These are phyloP conservation scores for Agrotis puta DNA, from an alignment of 2,888 invertebrate species.

Conservation along the genomic window DNA sequence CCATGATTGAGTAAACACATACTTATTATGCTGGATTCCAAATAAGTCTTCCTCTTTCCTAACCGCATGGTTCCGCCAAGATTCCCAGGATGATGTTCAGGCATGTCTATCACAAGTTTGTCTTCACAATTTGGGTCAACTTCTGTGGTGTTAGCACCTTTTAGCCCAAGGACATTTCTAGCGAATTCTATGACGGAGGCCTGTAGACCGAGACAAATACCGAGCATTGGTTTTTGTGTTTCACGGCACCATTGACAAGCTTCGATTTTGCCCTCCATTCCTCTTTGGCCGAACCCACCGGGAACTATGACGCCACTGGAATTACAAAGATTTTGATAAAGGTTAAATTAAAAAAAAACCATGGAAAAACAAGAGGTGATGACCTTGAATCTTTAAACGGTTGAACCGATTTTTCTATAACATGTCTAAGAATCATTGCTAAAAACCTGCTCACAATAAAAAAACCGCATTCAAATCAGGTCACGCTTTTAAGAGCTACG, in stretches of 20 bases:
- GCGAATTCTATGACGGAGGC: constrained; percentile 99
- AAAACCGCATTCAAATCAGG: no score
- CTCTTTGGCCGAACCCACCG: constrained; percentile 99
- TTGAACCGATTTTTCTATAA: no score
- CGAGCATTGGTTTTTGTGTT: constrained; percentile 97
- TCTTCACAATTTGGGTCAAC: constrained; percentile 93
- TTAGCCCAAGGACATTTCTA: constrained; percentile 94
- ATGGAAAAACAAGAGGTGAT: no score
- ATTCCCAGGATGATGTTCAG: constrained; percentile 98
- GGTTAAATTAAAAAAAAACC: no score
- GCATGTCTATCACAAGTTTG: constrained; percentile 99
- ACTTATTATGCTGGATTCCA: constrained; percentile 93
- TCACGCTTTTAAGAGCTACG: no score
- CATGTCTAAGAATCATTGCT: no score
- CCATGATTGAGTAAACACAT: constrained; percentile 73
- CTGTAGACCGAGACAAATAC: constrained; percentile 99
- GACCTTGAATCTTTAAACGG: no score
- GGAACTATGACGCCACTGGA: constrained; percentile 97
- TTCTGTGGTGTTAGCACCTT: constrained; percentile 97
- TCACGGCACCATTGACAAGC: constrained; percentile 98
- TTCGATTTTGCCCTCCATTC: constrained; percentile 98
- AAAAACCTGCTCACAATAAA: no score
- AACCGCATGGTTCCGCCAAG: constrained; percentile 99
- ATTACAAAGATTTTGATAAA: constrained; percentile 11
- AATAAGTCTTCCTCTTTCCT: constrained; percentile 97